A percentile compares a stretch with the other conserved stretches of the same genome.
Evolutionary conservation across 2,888 invertebrate species (phyloP).

Genomic region (Toxonevra muliebris): DNA sequence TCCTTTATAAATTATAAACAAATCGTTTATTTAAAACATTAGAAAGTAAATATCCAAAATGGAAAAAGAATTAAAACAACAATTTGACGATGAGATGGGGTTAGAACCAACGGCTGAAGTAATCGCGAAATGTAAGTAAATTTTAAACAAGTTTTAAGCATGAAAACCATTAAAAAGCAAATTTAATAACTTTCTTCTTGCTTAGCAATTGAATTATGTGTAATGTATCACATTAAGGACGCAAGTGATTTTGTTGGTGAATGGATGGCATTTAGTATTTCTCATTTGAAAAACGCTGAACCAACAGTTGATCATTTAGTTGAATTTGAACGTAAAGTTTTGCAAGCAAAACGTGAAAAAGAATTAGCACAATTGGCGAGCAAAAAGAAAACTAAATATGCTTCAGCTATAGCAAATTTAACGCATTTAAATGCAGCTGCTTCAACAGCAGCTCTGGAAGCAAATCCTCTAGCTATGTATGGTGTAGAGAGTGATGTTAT

Average conservation of each 20-base stretch:
- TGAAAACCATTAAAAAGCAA: no score
- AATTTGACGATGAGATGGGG: slow-evolving; percentile 72
- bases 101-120: slow-evolving; percentile 69
- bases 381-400: slow-evolving; percentile 42
- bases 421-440: slow-evolving; percentile 31
- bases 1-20: slow-evolving; percentile 24
- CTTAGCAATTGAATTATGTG: slow-evolving; percentile 37
- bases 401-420: slow-evolving; percentile 38
- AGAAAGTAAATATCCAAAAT: slow-evolving; percentile 39
- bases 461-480: slow-evolving; percentile 54
- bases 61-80: slow-evolving; percentile 66
- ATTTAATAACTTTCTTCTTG: background rate
- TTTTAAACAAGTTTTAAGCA: background rate
- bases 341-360: slow-evolving; percentile 66
- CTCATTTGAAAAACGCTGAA: slow-evolving; percentile 71
- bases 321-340: slow-evolving; percentile 73
- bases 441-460: slow-evolving; percentile 31
- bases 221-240: slow-evolving; percentile 69
- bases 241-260: slow-evolving; percentile 78
- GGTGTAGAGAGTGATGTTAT: slow-evolving; percentile 47
- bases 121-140: slow-evolving; percentile 69
- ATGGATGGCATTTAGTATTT: slow-evolving; percentile 81
- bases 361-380: slow-evolving; percentile 44
- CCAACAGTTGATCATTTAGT: slow-evolving; percentile 71
- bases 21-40: slow-evolving; percentile 16